Percentiles rank a stretch among this genome's conserved stretches.
phyloP scores from a whole-genome alignment of 1,140 invertebrate genomes.

The Achatina immaculata region DNA sequence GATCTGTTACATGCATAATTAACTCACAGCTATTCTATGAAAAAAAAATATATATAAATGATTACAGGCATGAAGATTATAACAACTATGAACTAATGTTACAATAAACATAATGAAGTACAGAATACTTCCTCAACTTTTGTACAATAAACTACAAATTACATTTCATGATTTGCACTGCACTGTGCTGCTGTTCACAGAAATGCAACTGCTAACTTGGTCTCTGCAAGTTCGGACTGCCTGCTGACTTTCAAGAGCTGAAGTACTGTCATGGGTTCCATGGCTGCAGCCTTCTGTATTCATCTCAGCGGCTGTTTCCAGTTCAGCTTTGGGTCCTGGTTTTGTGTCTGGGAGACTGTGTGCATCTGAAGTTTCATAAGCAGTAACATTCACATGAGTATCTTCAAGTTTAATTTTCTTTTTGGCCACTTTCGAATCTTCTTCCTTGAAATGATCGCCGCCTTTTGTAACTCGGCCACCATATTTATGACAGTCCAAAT shows the following conservation, averaged over 20 bases:
- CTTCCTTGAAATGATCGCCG: background rate
- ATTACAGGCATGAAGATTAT: no score
- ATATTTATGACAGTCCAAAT: background rate
- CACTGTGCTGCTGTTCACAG: background rate
- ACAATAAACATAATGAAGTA: no score
- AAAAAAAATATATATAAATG: no score
- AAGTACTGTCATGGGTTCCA: background rate
- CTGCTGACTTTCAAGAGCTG: background rate
- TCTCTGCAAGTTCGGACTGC: background rate
- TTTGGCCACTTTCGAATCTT: background rate
- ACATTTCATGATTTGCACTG: background rate
- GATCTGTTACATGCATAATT: no score
- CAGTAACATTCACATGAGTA: background rate
- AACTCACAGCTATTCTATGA: no score
- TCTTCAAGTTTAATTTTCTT: conserved; percentile 22
- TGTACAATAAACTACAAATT: no score
- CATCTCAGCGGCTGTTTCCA: background rate
- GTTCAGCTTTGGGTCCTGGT: background rate
- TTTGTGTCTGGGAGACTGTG: background rate
- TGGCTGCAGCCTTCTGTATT: background rate
- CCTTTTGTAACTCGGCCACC: background rate
- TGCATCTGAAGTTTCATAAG: background rate
- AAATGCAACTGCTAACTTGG: background rate
- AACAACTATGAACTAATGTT: no score
- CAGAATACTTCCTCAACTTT: no score